Evolutionary conservation across 2,888 invertebrate genomes (phyloP), one percentile per base, ranked within the genome.

Genomic region (Cetonia aurata): DNA sequence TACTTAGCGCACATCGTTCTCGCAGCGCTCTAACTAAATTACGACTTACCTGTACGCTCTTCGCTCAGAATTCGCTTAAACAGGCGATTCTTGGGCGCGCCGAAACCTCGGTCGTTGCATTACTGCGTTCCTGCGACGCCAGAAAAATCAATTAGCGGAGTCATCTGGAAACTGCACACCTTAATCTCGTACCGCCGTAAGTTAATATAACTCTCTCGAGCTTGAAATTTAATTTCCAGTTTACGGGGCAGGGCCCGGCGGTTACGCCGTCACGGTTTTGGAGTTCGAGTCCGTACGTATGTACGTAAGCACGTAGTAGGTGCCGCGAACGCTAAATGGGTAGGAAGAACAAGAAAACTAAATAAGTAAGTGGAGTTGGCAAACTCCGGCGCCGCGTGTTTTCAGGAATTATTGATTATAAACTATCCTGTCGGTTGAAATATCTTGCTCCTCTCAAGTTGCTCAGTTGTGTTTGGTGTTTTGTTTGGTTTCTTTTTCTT

Each of bases 71-170:
- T 50, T 65, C 62, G 50, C 62, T 65, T 57, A 57, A 8, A n/a
- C 10, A 17, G 48, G n/a, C 48, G 48, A 48, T 17, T 48, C 56
- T 8, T 9, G 8, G 9, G 19, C 57, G 42, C 13, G 50, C 2
- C 41, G 8, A 41, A 17, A 52, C 25, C 25, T 52, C 52, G 52
- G 25, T 25, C 25, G 52, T 52, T 52, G 52, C 37, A 37, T 52
- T 52, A 17, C 48, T 48, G 13, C 10, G 25, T 25, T 52, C 50
- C 33, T 13, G 10, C 33, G 50, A 65, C 50, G 50, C 31, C 37
- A 50, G 62, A 65, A 65, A 65, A 65, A 65, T 65, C 62, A 65
- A 65, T 65, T 65, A 65, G 50, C 62, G n/a, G 33, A 65, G 62
- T 37, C 62, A 65, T 65, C 62, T 65, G 62, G 62, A 65, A 57